Evolutionary conservation across 2,888 invertebrate genomes (phyloP), one percentile per base, ranked within the genome.

Genomic region (Tholera decimalis): DNA sequence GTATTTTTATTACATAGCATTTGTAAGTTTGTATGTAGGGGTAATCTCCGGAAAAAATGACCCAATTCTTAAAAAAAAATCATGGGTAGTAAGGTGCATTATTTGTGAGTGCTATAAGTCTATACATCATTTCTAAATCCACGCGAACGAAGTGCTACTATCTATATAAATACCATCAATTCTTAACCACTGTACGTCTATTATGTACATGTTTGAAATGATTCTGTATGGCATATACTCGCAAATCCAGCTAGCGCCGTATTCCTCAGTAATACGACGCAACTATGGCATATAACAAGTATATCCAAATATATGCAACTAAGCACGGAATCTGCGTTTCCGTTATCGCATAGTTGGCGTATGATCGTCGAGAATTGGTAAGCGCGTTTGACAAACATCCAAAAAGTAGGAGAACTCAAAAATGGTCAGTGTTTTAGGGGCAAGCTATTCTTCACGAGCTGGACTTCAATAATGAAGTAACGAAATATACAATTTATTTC

Each of bases 1-100:
- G 28, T 33, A 37, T 30, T 33, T 39, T 13, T 69, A 18, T 47
- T 46, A 26, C 58, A 22, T 37, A 33, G 41, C 60, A 59, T 47
- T 8, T 44, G 28, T 26, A 18, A 26, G 20, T 26, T n/a, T n/a
- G n/a, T n/a, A n/a, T n/a, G n/a, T n/a, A n/a, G n/a, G n/a, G n/a
- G n/a, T n/a, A n/a, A n/a, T n/a, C n/a, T n/a, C n/a, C n/a, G n/a
- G n/a, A n/a, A n/a, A n/a, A n/a, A n/a, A n/a, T n/a, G n/a, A n/a
- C n/a, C n/a, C n/a, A n/a, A n/a, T n/a, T n/a, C n/a, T n/a, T n/a
- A n/a, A n/a, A n/a, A n/a, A n/a, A n/a, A n/a, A n/a, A n/a, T n/a
- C n/a, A n/a, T n/a, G n/a, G n/a, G n/a, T n/a, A n/a, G n/a, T n/a
- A n/a, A n/a, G n/a, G n/a, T n/a, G n/a, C n/a, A n/a, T n/a, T n/a